Conservation (phyloP, 2,888 invertebrate genomes). For the Willowsia nigromaculata region DNA sequence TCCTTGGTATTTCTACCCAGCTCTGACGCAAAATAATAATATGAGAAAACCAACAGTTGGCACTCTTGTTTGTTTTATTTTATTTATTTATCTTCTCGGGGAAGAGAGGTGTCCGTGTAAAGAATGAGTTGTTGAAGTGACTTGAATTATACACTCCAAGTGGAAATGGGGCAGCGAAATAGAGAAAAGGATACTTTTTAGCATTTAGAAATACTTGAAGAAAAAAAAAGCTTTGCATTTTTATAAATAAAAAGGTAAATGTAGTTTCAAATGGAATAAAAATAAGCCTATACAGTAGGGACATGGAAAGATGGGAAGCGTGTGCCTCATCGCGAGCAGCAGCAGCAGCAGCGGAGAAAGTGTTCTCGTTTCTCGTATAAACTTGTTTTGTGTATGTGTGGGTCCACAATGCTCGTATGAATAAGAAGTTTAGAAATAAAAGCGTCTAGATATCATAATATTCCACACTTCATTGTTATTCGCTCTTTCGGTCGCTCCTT, state of each 20-base stretch:
- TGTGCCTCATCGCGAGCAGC: background rate
- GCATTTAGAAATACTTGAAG: background rate
- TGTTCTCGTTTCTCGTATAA: background rate
- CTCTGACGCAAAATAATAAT: background rate
- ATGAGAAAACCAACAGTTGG: slow-evolving; percentile 6
- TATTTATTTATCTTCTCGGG: background rate
- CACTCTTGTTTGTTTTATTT: background rate
- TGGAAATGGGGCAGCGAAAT: background rate
- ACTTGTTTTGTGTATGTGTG: slow-evolving; percentile 3
- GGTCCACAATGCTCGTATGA: slow-evolving; percentile 4
- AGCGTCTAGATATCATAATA: background rate
- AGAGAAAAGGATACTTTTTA: background rate
- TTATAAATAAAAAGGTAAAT: background rate
- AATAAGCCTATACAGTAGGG: background rate
- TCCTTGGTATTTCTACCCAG: background rate
- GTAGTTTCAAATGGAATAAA: too few species aligned
- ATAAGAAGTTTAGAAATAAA: slow-evolving; percentile 14
- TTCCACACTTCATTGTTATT: slow-evolving; percentile 10
- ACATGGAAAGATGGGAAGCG: background rate
- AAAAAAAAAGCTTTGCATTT: background rate
- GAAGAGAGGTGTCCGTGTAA: background rate
- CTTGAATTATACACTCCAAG: background rate
- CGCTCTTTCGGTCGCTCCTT: background rate
- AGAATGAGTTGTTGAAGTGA: background rate
- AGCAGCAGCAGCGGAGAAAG: background rate